These are phyloP conservation scores for Gavialis gangeticus DNA, from an alignment of 2,113 vertebrate genomes.

Conservation along the genomic window DNA sequence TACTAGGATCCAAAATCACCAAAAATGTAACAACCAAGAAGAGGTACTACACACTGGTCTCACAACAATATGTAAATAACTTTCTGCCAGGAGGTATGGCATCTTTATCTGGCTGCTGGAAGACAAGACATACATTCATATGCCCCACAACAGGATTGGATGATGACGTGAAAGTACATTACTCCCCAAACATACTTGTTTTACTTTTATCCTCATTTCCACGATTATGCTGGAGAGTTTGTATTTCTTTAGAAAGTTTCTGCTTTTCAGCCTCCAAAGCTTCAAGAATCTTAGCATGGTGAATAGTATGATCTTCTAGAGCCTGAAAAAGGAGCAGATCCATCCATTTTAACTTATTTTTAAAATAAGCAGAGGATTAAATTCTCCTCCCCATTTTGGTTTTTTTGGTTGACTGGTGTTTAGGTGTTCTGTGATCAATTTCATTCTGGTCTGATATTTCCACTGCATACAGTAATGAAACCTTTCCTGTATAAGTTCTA, in stretches of 20 bases:
- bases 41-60: background rate
- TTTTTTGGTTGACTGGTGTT: background rate
- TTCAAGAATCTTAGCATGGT: slow-evolving; percentile 89
- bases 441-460: background rate
- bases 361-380: background rate
- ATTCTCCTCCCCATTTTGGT: background rate
- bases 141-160: background rate
- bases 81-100: background rate
- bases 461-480: background rate
- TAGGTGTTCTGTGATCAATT: background rate
- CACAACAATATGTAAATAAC: fast-evolving
- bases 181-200: slow-evolving; percentile 30
- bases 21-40: background rate
- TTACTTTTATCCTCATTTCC: slow-evolving; percentile 45
- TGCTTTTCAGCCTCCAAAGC: slow-evolving; percentile 93
- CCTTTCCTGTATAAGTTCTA: background rate
- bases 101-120: background rate
- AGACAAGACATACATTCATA: background rate
- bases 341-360: background rate
- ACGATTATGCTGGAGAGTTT: slow-evolving; percentile 83
- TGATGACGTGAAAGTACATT: background rate
- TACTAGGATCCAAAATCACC: background rate
- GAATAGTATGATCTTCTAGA: slow-evolving; percentile 89
- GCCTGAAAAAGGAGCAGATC: slow-evolving; percentile 76
- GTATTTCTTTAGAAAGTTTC: slow-evolving; percentile 90